Conservation (phyloP, 2,113 vertebrate species). For the Ivindomyrus marchei region DNA sequence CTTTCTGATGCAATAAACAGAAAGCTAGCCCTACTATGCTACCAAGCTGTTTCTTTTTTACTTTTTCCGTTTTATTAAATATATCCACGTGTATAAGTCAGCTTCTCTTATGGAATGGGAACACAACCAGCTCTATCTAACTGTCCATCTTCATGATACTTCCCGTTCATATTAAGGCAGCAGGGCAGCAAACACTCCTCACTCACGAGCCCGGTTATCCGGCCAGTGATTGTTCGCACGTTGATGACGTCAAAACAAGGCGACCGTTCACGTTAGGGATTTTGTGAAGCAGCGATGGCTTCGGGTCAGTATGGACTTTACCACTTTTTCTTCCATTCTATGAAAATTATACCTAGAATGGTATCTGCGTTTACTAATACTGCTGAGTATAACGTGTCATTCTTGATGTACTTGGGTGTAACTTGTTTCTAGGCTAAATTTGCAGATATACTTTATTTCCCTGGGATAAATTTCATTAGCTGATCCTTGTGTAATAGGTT, state of each 20-base stretch:
- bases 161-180: constrained; percentile 6
- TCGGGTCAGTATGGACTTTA: not conserved
- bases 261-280: not conserved
- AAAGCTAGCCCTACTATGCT: not conserved
- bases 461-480: not conserved
- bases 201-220: not conserved
- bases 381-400: not conserved
- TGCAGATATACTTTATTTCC: not conserved
- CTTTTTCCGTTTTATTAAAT: not conserved
- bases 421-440: not conserved
- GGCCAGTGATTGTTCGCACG: not conserved
- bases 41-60: not conserved
- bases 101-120: not conserved
- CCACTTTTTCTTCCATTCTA: not conserved
- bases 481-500: not conserved
- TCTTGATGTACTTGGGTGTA: not conserved
- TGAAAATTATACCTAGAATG: not conserved
- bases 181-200: not conserved
- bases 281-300: constrained; percentile 13
- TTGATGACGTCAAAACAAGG: not conserved
- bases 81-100: not conserved
- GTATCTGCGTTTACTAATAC: not conserved
- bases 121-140: not conserved
- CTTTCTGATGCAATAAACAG: constrained; percentile 22
- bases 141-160: not conserved